Percentiles rank a stretch among this genome's conserved stretches.
Conservation (phyloP, 2,888 invertebrate genomes). For the Philhelius pedissequus region DNA sequence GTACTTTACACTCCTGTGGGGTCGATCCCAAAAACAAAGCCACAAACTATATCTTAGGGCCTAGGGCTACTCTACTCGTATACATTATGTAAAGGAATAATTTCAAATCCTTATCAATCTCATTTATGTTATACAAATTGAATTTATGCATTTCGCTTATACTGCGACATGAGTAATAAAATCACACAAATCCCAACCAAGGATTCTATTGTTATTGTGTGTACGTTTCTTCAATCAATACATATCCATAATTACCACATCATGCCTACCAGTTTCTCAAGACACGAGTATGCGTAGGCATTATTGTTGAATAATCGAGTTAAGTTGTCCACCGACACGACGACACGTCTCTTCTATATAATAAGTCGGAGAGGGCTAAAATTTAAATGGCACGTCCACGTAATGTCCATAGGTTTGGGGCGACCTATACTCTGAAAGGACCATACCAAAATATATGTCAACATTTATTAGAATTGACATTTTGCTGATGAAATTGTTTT, state of each 20-base stretch:
- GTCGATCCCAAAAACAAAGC: too few species aligned
- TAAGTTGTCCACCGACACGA: background rate
- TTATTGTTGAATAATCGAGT: background rate
- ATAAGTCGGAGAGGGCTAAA: background rate
- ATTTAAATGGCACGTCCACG: conserved; percentile 10
- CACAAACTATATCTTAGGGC: background rate
- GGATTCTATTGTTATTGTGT: background rate
- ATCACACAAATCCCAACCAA: background rate
- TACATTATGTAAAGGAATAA: too few species aligned
- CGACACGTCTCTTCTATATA: background rate
- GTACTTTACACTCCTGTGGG: too few species aligned
- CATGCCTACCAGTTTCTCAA: background rate
- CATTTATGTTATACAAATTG: background rate
- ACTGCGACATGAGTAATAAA: background rate
- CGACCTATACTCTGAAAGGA: background rate
- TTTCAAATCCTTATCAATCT: background rate
- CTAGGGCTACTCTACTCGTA: background rate
- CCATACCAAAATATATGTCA: conserved; percentile 1
- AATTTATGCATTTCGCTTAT: background rate
- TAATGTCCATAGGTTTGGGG: background rate
- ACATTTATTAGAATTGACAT: conserved; percentile 10
- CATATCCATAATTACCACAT: conserved; percentile 4
- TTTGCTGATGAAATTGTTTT: background rate
- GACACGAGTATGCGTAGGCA: background rate
- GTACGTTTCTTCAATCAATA: background rate